These are phyloP conservation scores for Drosophila birchii DNA, from an alignment of 2,888 invertebrate species.

Conservation along the genomic window DNA sequence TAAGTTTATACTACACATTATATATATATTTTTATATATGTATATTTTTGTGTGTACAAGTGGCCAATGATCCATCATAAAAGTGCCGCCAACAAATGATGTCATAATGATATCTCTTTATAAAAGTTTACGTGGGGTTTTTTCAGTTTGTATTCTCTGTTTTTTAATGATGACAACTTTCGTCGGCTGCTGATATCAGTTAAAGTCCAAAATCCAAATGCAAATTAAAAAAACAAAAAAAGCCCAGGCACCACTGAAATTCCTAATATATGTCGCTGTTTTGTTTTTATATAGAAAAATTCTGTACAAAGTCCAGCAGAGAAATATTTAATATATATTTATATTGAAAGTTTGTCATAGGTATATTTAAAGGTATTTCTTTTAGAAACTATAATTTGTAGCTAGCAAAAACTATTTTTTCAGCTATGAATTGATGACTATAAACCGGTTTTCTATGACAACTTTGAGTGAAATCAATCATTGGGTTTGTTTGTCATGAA, in stretches of 20 bases:
- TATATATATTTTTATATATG: conserved; percentile 9
- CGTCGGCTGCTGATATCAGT: conserved; percentile 32
- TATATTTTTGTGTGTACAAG: neutral
- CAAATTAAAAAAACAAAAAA: conserved; percentile 13
- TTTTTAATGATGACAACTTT: conserved; percentile 16
- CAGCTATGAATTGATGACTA: conserved; percentile 9
- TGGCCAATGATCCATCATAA: conserved; percentile 37
- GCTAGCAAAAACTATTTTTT: neutral
- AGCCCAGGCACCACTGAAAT: neutral
- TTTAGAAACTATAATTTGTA: neutral
- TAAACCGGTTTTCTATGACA: conserved; percentile 14
- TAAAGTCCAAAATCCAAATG: conserved; percentile 50
- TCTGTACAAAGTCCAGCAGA: conserved; percentile 14
- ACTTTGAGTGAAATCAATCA: conserved; percentile 33
- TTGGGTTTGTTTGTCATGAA: conserved; percentile 16
- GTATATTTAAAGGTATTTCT: neutral
- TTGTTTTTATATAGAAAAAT: conserved; percentile 3
- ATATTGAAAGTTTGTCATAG: neutral
- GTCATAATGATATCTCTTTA: conserved; percentile 39
- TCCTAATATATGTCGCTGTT: neutral
- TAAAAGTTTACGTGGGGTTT: conserved; percentile 10
- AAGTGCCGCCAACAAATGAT: conserved; percentile 32
- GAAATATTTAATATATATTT: neutral
- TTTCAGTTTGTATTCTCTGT: neutral
- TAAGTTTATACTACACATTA: neutral